Evolutionary conservation across 2,888 invertebrate genomes (phyloP), one percentile per base, ranked within the genome.

Genomic region (Zygogramma bicolorata): DNA sequence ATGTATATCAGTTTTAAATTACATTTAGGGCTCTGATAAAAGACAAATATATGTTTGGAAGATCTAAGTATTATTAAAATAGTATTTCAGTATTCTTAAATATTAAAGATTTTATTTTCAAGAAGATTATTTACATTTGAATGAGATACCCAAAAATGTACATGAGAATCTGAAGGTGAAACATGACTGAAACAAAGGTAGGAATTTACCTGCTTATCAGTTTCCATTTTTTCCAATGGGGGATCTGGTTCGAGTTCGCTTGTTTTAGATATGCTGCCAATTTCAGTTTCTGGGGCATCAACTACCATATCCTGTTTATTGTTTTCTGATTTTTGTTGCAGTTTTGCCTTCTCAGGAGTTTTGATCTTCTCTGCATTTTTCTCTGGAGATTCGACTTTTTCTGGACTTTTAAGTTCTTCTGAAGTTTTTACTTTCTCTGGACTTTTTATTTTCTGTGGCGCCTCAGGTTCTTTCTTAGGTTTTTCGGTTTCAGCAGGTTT

Each of bases 121-220:
- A n/a, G n/a, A n/a, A n/a, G n/a, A n/a, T n/a, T n/a, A n/a, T n/a
- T n/a, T n/a, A n/a, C n/a, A n/a, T n/a, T n/a, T n/a, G n/a, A n/a
- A n/a, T n/a, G n/a, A n/a, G n/a, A n/a, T n/a, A n/a, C n/a, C n/a
- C n/a, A n/a, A n/a, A n/a, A n/a, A n/a, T n/a, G n/a, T n/a, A n/a
- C n/a, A n/a, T n/a, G n/a, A n/a, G n/a, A n/a, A n/a, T n/a, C n/a
- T n/a, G n/a, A n/a, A n/a, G n/a, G n/a, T n/a, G n/a, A n/a, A n/a
- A n/a, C n/a, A n/a, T n/a, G n/a, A n/a, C n/a, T n/a, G n/a, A 42
- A 13, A n/a, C 42, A 42, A 66, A 22, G 3, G n/a, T 25, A 27
- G 8, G 20, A 15, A 10, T 3, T 60, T 70, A 70, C 70, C 65
- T 70, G 31, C 25, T 70, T 65, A 18, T 7, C 8, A 10, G 7